phyloP scores from a whole-genome alignment of 2,113 vertebrate species.

The Solea solea region DNA sequence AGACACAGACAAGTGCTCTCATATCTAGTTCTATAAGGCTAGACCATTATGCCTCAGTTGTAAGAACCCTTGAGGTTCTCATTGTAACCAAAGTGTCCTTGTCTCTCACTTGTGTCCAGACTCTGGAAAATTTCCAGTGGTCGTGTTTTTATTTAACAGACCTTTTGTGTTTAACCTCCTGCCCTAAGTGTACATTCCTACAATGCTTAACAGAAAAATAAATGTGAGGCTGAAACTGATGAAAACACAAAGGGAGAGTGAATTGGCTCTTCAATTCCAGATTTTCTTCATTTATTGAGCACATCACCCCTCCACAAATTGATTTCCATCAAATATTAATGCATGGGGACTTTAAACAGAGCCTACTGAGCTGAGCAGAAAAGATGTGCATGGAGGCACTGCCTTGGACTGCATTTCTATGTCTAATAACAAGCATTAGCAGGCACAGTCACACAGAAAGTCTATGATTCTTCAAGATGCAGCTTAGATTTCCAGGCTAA shows the following conservation, averaged over 20 bases:
- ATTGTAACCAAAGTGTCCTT: neutral
- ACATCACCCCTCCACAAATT: conserved; percentile 52
- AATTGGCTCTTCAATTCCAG: conserved; percentile 25
- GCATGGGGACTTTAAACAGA: conserved; percentile 41
- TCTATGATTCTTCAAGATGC: neutral
- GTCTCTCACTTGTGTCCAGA: conserved; percentile 21
- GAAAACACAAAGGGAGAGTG: neutral
- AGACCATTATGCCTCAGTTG: neutral
- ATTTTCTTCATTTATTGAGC: conserved; percentile 29
- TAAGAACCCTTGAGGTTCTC: conserved; percentile 33
- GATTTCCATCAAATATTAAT: conserved; percentile 73
- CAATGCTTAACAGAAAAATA: neutral
- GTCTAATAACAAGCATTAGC: neutral
- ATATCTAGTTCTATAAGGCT: conserved; percentile 16
- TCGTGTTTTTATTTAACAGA: neutral
- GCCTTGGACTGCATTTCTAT: conserved; percentile 9
- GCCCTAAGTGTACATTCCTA: neutral
- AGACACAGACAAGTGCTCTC: conserved; percentile 21
- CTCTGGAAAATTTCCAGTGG: neutral
- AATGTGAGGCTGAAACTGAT: neutral
- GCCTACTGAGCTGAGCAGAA: conserved; percentile 19
- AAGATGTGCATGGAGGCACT: conserved; percentile 15
- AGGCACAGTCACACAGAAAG: neutral
- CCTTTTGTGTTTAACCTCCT: neutral
- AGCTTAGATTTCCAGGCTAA: too few relatives aligned